These are phyloP conservation scores for Dipodomys merriami DNA, from an alignment of 2,113 vertebrate genomes.

Conservation along the genomic window DNA sequence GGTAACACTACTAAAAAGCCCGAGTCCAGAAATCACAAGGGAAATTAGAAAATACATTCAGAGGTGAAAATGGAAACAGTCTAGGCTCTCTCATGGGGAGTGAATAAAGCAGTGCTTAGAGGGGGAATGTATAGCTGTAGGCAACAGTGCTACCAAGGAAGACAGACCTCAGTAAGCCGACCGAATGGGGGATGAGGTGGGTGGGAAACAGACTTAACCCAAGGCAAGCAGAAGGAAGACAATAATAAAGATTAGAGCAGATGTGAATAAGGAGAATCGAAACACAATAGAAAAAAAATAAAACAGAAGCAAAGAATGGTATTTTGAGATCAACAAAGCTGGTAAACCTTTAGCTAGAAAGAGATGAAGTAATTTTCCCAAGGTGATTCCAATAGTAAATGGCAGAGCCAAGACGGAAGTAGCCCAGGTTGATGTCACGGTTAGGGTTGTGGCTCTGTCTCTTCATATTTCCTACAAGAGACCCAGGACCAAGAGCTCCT, in stretches of 20 bases:
- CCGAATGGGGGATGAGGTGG: background rate
- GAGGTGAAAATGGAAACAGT: background rate
- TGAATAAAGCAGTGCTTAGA: background rate
- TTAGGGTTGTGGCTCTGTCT: background rate
- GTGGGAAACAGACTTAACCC: background rate
- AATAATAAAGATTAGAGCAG: conserved; percentile 22
- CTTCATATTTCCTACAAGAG: background rate
- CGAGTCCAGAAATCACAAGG: background rate
- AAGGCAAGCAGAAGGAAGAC: background rate
- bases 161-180: background rate
- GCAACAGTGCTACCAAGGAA: background rate
- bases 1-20: background rate
- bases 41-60: background rate
- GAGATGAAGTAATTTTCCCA: background rate
- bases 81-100: background rate
- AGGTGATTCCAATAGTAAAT: background rate
- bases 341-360: conserved; percentile 12
- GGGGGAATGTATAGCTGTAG: conserved; percentile 43
- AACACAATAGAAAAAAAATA: background rate
- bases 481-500: background rate
- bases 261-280: conserved; percentile 17
- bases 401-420: background rate
- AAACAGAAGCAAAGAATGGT: background rate
- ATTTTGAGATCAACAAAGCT: background rate
- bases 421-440: background rate